These are phyloP conservation scores for Drosophila miranda DNA, from an alignment of 1,140 invertebrate species.

Conservation along the genomic window DNA sequence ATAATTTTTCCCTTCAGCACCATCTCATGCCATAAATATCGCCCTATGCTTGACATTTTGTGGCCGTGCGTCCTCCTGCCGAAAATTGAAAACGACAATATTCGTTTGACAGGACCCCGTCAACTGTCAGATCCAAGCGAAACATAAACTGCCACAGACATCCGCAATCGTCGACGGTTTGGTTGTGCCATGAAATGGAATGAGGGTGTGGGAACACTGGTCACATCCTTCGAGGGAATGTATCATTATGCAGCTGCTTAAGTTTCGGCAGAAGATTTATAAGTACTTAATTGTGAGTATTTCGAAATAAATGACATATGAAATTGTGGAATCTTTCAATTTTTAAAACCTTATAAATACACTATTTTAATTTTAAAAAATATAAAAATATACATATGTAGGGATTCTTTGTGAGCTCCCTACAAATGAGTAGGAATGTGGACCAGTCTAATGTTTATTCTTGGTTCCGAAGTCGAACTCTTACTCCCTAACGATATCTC, in stretches of 20 bases:
- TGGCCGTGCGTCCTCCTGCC: conserved; percentile 48
- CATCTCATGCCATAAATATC: conserved; percentile 35
- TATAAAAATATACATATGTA: no score
- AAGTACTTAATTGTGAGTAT: no score
- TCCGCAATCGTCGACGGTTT: conserved; percentile 22
- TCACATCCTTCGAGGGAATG: not conserved
- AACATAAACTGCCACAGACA: conserved; percentile 34
- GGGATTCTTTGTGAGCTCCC: no score
- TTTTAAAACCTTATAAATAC: no score
- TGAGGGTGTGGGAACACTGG: not conserved
- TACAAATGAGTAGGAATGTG: no score
- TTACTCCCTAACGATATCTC: no score
- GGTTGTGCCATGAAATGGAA: not conserved
- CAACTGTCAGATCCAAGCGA: conserved; percentile 53
- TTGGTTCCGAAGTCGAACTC: no score
- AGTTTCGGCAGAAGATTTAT: conserved; percentile 9
- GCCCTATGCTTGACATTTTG: conserved; percentile 41
- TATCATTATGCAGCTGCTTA: conserved; percentile 19
- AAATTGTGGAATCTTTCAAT: no score
- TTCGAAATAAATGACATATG: no score
- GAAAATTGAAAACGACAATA: conserved; percentile 69
- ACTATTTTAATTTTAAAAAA: no score
- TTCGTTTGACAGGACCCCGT: conserved; percentile 70
- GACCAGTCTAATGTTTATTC: no score
- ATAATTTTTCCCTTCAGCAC: conserved; percentile 62